A percentile compares a stretch with the other conserved stretches of the same genome.
Conservation (phyloP, 1,140 invertebrate species). For the Druon quercuslanigerum region DNA sequence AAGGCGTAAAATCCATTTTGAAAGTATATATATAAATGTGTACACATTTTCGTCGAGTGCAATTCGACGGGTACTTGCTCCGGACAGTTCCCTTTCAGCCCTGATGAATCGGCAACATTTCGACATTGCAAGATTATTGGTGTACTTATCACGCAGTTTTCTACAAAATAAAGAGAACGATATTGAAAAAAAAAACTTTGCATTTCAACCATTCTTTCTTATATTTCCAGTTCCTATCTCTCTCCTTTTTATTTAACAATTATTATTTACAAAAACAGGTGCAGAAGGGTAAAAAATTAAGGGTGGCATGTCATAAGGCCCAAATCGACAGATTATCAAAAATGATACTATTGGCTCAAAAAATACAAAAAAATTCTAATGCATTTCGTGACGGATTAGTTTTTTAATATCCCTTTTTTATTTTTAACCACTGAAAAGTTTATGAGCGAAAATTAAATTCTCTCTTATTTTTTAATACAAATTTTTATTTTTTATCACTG, state of each 20-base stretch:
- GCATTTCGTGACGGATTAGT: no score
- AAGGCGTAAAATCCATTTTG: conserved; percentile 23
- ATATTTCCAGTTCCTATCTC: not conserved
- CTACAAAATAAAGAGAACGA: conserved; percentile 73
- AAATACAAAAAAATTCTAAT: no score
- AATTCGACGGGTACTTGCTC: conserved; percentile 31
- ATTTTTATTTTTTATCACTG: no score
- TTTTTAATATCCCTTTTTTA: no score
- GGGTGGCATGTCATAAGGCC: no score
- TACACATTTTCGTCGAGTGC: conserved; percentile 13
- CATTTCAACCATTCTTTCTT: not conserved
- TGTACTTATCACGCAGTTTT: conserved; percentile 74
- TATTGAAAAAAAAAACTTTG: conserved; percentile 59
- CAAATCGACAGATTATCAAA: no score
- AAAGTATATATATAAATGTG: conserved; percentile 21
- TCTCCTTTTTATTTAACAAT: not conserved
- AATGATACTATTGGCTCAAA: no score
- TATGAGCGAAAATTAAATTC: no score
- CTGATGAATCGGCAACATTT: conserved; percentile 68
- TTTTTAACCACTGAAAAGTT: no score
- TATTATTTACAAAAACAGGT: no score
- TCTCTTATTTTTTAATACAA: no score
- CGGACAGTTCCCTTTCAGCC: conserved; percentile 59
- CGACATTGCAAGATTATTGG: conserved; percentile 73
- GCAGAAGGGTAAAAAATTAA: no score